These are phyloP conservation scores for Myodes glareolus DNA, from an alignment of 2,113 vertebrate species.

Conservation along the genomic window DNA sequence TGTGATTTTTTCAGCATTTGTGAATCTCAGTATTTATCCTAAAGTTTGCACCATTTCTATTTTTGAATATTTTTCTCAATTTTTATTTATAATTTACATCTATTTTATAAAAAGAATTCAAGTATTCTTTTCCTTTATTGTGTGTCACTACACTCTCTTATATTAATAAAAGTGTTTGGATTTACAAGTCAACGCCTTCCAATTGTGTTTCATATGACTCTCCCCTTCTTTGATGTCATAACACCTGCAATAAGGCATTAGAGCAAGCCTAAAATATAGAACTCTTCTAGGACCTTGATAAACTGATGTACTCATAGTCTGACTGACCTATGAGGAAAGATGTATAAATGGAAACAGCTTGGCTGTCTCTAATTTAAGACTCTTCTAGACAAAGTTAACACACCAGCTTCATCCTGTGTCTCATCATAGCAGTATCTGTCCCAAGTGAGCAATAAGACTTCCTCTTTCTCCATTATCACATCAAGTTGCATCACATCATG, in stretches of 20 bases:
- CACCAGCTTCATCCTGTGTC: background rate
- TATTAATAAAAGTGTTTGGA: background rate
- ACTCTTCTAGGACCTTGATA: background rate
- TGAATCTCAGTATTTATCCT: background rate
- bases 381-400: background rate
- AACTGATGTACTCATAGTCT: background rate
- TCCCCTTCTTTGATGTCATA: background rate
- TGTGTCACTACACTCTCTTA: background rate
- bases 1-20: slow-evolving; percentile 4
- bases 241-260: background rate
- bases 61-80: background rate
- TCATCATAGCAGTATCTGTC: background rate
- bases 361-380: background rate
- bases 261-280: background rate
- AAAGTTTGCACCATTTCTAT: background rate
- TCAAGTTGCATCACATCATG: background rate
- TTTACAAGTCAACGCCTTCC: background rate
- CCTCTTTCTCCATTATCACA: background rate
- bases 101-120: too few species aligned
- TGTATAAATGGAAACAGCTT: background rate
- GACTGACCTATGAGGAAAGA: background rate
- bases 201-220: background rate
- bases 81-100: background rate
- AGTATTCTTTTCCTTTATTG: background rate
- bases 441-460: background rate